Base-by-base conservation (phyloP, 2,113 vertebrate species). In the Microtus richardsoni region DNA sequence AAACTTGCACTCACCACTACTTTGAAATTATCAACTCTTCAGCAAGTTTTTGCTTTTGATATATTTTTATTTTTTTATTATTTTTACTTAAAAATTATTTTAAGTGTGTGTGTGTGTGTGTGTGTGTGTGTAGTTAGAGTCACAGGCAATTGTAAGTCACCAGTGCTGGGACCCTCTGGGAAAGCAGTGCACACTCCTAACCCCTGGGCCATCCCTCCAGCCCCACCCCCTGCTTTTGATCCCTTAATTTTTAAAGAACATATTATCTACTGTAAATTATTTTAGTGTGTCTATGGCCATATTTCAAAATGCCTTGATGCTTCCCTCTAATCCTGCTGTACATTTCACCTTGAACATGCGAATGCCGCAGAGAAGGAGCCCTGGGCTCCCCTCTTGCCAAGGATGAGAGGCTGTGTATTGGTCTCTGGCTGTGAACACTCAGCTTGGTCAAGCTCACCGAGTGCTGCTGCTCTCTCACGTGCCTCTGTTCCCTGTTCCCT, bases 321-420 rank as follows among this genome's bases (percentile, higher is more conserved):
- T 30, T 86, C 62, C 52, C 44, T 28, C 19, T 70, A 7, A 47
- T 36, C 58, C 39, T 58, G 0, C 21, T 4, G 9, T 36, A 0
- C 47, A 7, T 41, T 68, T 60, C 74, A 60, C 41, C 47, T 44
- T 13, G 4, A 41, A 12, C 36, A 2, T 4, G n/a, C 16, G 6
- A 39, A 30, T 11, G 13, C 41, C 5, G 3, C 47, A 11, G 89
- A 47, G 36, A 36, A 62, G 71, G 47, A 39, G 44, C 14, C 28
- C 1, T 10, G 3, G 91, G 26, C 21, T 0, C 26, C 11, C 0
- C 7, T 16, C 88, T 17, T 7, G 7, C 33, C 11, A 0, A 0
- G 70, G 44, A 70, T 58, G 7, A 33, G 22, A 39, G 8, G 9
- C 19, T 5, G 47, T 5, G 3, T 26, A 14, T 14, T 8, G 33